These are phyloP conservation scores for Phocides pigmalion DNA, from an alignment of 1,140 invertebrate genomes.

Conservation along the genomic window DNA sequence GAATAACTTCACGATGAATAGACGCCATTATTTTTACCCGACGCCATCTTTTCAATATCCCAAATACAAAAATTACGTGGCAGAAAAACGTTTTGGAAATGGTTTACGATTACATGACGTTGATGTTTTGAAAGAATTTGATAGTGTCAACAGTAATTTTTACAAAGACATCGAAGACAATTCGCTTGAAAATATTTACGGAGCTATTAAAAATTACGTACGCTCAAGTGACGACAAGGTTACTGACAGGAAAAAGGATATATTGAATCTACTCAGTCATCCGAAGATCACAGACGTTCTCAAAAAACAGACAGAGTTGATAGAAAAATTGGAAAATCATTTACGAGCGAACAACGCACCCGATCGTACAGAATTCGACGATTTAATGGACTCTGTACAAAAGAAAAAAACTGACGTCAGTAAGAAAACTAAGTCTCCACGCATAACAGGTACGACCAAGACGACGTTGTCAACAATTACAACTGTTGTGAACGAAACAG, in stretches of 20 bases:
- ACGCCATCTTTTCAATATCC: slow-evolving; percentile 12
- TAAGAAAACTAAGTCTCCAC: neutral
- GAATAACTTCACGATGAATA: slow-evolving; percentile 4
- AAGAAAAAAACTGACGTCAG: slow-evolving; percentile 23
- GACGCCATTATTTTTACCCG: neutral
- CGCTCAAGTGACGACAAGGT: too few relatives aligned
- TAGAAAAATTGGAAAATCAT: slow-evolving; percentile 30
- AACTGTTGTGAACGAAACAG: slow-evolving; percentile 50
- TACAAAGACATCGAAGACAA: too few relatives aligned
- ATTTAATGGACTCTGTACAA: slow-evolving; percentile 39
- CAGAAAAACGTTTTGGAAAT: neutral
- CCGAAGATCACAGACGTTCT: slow-evolving; percentile 33
- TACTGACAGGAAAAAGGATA: neutral
- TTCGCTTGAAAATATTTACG: too few relatives aligned
- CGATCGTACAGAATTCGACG: slow-evolving; percentile 40
- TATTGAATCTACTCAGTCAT: neutral
- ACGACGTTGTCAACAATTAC: slow-evolving; percentile 31
- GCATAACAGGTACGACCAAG: slow-evolving; percentile 21
- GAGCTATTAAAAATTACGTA: too few relatives aligned
- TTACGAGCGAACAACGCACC: slow-evolving; percentile 19
- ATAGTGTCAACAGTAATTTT: neutral
- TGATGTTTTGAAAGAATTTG: neutral
- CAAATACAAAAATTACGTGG: neutral
- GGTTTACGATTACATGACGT: neutral
- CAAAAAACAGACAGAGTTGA: slow-evolving; percentile 34